Conservation (phyloP, 2,888 invertebrate genomes). For the Pristionchus fissidentatus region DNA sequence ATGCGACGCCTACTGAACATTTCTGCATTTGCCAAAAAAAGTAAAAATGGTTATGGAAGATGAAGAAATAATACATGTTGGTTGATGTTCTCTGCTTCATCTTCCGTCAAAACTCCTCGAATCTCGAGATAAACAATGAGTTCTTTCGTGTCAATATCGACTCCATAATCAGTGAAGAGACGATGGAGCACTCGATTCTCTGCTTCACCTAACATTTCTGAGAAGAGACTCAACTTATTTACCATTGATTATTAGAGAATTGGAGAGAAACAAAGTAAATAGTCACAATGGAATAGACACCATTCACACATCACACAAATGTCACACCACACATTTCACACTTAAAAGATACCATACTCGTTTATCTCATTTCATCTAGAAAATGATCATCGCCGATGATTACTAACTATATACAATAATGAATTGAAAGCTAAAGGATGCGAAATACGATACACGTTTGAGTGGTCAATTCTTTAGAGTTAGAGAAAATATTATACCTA, state of each 20-base stretch:
- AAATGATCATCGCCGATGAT: neutral
- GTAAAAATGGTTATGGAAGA: too few species aligned
- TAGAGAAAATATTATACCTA: neutral
- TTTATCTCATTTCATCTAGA: conserved; percentile 35
- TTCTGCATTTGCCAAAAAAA: too few species aligned
- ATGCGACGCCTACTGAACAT: too few species aligned
- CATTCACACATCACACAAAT: conserved; percentile 21
- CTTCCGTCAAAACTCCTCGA: conserved; percentile 33
- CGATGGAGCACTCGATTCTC: conserved; percentile 36
- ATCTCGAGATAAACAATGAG: conserved; percentile 48
- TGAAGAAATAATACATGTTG: conserved; percentile 45
- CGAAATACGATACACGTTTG: neutral
- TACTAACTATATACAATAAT: conserved; percentile 25
- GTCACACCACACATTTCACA: neutral
- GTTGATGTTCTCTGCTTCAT: conserved; percentile 43
- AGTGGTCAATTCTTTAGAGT: neutral
- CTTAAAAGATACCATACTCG: neutral
- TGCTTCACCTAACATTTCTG: conserved; percentile 44
- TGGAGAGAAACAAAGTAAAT: too few species aligned
- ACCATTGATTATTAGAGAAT: neutral
- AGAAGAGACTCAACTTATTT: neutral
- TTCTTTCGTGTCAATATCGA: conserved; percentile 49
- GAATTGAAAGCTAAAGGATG: conserved; percentile 17
- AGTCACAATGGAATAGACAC: neutral
- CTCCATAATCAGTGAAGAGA: conserved; percentile 36